A percentile compares a stretch with the other conserved stretches of the same genome.
phyloP scores from a whole-genome alignment of 2,888 invertebrate species.

The Spatulosminthurus flaviceps region DNA sequence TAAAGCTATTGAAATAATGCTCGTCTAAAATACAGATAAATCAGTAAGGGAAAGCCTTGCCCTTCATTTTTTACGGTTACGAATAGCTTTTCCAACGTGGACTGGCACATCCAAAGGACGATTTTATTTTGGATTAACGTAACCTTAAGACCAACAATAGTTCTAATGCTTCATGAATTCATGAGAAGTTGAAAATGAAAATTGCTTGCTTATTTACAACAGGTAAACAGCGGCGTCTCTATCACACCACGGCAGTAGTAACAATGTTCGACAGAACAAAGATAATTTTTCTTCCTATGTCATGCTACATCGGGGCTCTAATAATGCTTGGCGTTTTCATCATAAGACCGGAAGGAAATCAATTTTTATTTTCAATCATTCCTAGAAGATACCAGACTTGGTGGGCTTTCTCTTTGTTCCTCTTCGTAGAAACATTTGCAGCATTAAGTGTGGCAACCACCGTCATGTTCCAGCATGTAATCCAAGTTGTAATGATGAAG shows the following conservation, averaged over 20 bases:
- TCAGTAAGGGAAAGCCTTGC: too few species aligned
- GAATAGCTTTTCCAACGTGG: too few species aligned
- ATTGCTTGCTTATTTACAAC: neutral
- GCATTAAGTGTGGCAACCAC: conserved; percentile 41
- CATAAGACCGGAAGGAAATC: conserved; percentile 42
- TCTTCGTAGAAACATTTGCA: conserved; percentile 40
- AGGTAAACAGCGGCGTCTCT: conserved; percentile 39
- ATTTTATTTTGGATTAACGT: too few species aligned
- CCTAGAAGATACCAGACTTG: conserved; percentile 39
- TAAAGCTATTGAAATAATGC: too few species aligned
- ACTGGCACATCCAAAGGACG: too few species aligned
- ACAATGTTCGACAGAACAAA: conserved; percentile 35
- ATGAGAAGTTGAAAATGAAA: neutral
- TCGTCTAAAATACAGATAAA: too few species aligned
- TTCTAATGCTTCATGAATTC: too few species aligned
- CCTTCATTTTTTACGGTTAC: too few species aligned
- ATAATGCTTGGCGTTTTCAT: conserved; percentile 46
- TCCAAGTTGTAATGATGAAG: conserved; percentile 46
- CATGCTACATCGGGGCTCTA: conserved; percentile 39
- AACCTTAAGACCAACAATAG: too few species aligned
- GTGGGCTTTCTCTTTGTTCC: conserved; percentile 43
- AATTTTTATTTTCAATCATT: conserved; percentile 41
- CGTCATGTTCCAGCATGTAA: conserved; percentile 46
- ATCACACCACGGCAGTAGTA: conserved; percentile 1
- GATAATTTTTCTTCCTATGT: conserved; percentile 34